These are phyloP conservation scores for Lepetodrilus schrolli DNA, from an alignment of 2,888 invertebrate genomes.

Conservation along the genomic window DNA sequence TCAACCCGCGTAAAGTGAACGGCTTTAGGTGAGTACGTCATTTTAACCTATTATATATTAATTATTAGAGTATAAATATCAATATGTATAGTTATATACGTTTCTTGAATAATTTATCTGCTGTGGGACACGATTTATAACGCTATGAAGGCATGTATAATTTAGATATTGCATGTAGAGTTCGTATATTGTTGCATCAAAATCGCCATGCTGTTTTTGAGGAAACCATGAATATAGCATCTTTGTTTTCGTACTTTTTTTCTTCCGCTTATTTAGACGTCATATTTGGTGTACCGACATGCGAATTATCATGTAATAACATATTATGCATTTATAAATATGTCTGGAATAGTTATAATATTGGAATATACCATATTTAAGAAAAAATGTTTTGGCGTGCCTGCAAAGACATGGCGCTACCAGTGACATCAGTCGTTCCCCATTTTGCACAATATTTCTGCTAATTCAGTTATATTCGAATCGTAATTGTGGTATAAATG, in stretches of 20 bases:
- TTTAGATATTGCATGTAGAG: background rate
- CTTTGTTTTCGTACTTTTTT: conserved; percentile 42
- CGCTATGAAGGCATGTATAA: background rate
- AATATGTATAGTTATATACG: conserved; percentile 17
- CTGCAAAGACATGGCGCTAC: conserved; percentile 26
- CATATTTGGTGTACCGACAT: no score
- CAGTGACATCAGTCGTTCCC: conserved; percentile 22
- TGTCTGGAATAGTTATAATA: no score
- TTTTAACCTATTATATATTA: conserved; percentile 37
- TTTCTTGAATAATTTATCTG: conserved; percentile 37
- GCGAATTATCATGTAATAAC: no score
- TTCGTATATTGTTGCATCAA: conserved; percentile 31
- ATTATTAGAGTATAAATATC: conserved; percentile 20
- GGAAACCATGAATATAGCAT: conserved; percentile 33
- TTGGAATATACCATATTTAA: no score
- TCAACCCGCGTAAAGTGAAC: conserved; percentile 64
- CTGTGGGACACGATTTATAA: conserved; percentile 31
- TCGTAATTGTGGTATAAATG: background rate
- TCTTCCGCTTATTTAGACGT: conserved; percentile 4
- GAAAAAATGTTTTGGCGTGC: conserved; percentile 24
- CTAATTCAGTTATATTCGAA: background rate
- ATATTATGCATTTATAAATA: no score
- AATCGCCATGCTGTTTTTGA: conserved; percentile 36
- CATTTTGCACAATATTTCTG: conserved; percentile 22
- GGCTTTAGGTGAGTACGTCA: conserved; percentile 54